Conservation (phyloP, 92 coral and sea anemone genomes). For the Phenganax subtilis region DNA sequence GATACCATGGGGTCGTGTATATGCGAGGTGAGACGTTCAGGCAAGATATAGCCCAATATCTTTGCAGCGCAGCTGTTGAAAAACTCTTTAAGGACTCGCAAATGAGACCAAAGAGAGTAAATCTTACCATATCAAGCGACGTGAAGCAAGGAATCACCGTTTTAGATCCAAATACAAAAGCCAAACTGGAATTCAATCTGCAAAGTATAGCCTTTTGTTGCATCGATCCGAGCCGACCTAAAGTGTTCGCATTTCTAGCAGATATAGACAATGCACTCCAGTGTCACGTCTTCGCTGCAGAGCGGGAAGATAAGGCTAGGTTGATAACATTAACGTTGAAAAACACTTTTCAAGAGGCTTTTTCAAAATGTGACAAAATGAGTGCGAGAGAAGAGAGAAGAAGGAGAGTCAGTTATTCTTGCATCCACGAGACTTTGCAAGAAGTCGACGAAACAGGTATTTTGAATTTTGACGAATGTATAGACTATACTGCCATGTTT, state of each 20-base stretch:
- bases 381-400: slow-evolving; percentile 51
- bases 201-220: slow-evolving; percentile 82
- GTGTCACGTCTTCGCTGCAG: slow-evolving; percentile 71
- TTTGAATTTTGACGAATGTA: not conserved
- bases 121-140: slow-evolving; percentile 65
- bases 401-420: slow-evolving; percentile 15
- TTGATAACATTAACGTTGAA: slow-evolving; percentile 66
- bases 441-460: slow-evolving; percentile 31
- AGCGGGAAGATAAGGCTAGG: slow-evolving; percentile 64
- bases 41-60: slow-evolving; percentile 22
- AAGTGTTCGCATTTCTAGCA: slow-evolving; percentile 69
- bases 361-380: slow-evolving; percentile 62
- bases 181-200: slow-evolving; percentile 58
- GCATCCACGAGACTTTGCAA: slow-evolving; percentile 16
- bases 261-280: slow-evolving; percentile 66
- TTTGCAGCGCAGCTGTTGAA: slow-evolving; percentile 36
- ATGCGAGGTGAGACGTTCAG: slow-evolving; percentile 29
- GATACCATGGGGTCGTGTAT: slow-evolving; percentile 35
- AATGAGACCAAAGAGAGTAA: slow-evolving; percentile 53
- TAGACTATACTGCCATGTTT: not conserved
- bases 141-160: slow-evolving; percentile 68
- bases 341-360: slow-evolving; percentile 65
- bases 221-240: slow-evolving; percentile 57
- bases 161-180: slow-evolving; percentile 55
- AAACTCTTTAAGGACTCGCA: slow-evolving; percentile 38